Evolutionary conservation across 2,888 invertebrate species (phyloP), one percentile per base, ranked within the genome.

Genomic region (Strigamia crassipes): DNA sequence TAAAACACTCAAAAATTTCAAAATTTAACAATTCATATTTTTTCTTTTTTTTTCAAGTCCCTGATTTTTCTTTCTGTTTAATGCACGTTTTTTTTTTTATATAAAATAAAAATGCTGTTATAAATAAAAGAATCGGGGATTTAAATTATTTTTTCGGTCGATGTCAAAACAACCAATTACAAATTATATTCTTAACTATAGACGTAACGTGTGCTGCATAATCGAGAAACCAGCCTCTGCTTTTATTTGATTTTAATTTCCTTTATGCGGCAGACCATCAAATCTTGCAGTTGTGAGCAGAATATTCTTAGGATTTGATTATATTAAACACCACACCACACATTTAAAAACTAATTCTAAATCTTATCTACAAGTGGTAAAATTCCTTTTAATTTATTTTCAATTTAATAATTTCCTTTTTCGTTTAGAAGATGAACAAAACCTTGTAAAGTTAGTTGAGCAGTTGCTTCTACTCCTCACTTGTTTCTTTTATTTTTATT

Each of bases 191-290:
- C 21, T 61, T 13, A 38, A 12, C 78, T 15, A 23, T 41, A 79
- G 79, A 79, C 10, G 79, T 79, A 79, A 79, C 79, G 79, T 79
- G 79, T 79, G 79, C 41, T 38, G 23, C 27, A 31, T 21, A 12
- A 18, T 61, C 61, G 31, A 38, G 79, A 79, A 79, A 79, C 38
- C 79, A 79, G 79, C 23, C 79, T 79, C 79, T 46, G 79, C 41
- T 79, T 34, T 79, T 78, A 78, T 78, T 79, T 41, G 18, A 79
- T 79, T 31, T 38, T 27, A 78, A 31, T 73, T 61, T 23, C 61
- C 61, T 61, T 61, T 61, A 23, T 61, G 73, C 78, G 78, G 78
- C 78, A 78, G 78, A 38, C 78, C n/a, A 27, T 38, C 61, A 61
- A 61, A 61, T 61, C 61, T 61, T 61, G 18, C 61, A 61, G 61